phyloP scores from a whole-genome alignment of 1,140 invertebrate species.

The Galleria mellonella region DNA sequence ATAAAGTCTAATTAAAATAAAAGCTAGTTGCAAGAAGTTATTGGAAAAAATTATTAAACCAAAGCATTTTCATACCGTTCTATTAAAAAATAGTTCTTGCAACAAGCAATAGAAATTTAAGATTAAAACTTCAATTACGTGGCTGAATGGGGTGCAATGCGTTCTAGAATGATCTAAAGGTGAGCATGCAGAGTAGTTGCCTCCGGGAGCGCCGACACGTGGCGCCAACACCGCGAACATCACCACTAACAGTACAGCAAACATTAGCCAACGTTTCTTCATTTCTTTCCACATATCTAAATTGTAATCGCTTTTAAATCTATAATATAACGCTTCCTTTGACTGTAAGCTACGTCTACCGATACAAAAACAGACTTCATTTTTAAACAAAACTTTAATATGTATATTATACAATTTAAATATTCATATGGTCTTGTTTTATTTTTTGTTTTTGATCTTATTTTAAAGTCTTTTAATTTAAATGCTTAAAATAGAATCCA shows the following conservation, averaged over 20 bases:
- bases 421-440: too few species aligned
- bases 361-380: slow-evolving; percentile 18
- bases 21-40: background rate
- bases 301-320: slow-evolving; percentile 26
- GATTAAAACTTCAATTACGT: slow-evolving; percentile 46
- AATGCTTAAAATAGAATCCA: slow-evolving; percentile 2
- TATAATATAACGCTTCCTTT: slow-evolving; percentile 7
- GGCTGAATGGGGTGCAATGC: slow-evolving; percentile 53
- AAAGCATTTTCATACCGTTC: too few species aligned
- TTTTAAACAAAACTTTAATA: slow-evolving; percentile 4
- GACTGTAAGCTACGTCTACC: slow-evolving; percentile 14
- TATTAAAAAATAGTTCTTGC: background rate
- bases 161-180: slow-evolving; percentile 47
- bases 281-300: slow-evolving; percentile 43
- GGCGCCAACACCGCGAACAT: slow-evolving; percentile 40
- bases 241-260: slow-evolving; percentile 34
- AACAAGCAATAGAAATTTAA: slow-evolving; percentile 8
- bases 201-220: slow-evolving; percentile 47
- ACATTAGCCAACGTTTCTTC: slow-evolving; percentile 43
- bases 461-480: background rate
- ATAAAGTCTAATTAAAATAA: too few species aligned
- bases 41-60: background rate
- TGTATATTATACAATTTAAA: background rate
- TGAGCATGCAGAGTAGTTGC: slow-evolving; percentile 61
- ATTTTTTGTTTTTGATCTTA: background rate